phyloP scores from a whole-genome alignment of 2,113 vertebrate species.

The Pachyramphus minor region DNA sequence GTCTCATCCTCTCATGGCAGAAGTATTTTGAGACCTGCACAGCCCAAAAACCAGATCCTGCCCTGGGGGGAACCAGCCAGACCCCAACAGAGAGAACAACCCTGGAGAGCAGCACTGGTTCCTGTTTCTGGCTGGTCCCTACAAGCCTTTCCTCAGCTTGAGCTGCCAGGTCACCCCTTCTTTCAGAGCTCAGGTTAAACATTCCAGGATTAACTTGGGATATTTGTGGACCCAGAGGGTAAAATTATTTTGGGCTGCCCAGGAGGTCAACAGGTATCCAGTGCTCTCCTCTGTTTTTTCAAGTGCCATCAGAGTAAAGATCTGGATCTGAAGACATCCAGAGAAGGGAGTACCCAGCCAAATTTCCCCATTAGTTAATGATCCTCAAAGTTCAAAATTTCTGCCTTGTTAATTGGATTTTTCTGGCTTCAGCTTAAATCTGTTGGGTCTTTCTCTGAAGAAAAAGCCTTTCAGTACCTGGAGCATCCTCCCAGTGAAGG shows the following conservation, averaged over 20 bases:
- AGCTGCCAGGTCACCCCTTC: neutral
- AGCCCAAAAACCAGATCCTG: neutral
- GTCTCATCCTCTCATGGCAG: neutral
- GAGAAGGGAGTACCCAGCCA: accelerated
- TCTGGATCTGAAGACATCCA: neutral
- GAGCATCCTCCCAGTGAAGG: neutral
- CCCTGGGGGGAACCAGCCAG: too few species aligned
- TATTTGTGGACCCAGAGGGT: accelerated
- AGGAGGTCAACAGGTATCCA: too few species aligned
- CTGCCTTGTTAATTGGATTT: neutral
- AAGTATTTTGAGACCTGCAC: neutral
- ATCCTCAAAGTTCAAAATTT: neutral
- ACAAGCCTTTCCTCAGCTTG: neutral
- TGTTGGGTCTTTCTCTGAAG: neutral
- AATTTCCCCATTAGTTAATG: neutral
- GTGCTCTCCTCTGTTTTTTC: neutral
- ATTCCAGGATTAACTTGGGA: accelerated
- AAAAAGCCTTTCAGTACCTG: neutral
- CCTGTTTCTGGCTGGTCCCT: neutral
- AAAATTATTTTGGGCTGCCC: neutral
- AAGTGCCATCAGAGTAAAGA: accelerated
- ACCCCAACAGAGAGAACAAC: neutral
- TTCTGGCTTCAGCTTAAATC: neutral
- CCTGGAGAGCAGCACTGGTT: neutral
- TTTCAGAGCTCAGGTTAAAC: neutral